Conservation (phyloP, 1,140 invertebrate species). For the Neodiprion pinetum region DNA sequence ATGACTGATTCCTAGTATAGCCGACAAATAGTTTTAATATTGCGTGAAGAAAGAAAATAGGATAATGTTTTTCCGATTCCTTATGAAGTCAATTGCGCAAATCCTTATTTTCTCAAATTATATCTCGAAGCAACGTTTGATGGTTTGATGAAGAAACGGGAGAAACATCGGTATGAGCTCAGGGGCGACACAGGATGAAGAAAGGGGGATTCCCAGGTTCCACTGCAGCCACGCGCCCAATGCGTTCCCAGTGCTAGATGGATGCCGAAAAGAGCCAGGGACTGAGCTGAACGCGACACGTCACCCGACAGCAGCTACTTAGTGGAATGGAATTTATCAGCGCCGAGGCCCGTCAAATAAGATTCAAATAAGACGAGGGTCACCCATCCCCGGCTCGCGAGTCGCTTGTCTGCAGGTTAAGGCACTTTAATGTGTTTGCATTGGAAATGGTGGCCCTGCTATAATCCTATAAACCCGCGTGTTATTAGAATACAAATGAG, state of each 20-base stretch:
- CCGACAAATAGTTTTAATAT: no score
- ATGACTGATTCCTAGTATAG: no score
- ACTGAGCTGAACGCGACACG: slow-evolving; percentile 34
- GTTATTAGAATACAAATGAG: slow-evolving; percentile 7
- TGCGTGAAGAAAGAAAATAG: no score
- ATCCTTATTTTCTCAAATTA: no score
- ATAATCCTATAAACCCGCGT: slow-evolving; percentile 7
- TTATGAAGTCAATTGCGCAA: no score
- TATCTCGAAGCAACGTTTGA: no score
- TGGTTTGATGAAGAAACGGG: no score
- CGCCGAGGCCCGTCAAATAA: slow-evolving; percentile 39
- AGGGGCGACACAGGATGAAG: no score
- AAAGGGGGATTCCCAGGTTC: no score
- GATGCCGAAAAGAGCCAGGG: neutral
- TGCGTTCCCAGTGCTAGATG: neutral
- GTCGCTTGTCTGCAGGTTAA: neutral
- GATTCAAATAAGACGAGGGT: slow-evolving; percentile 44
- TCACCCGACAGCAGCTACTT: slow-evolving; percentile 37
- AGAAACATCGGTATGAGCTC: no score
- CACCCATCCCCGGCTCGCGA: slow-evolving; percentile 25
- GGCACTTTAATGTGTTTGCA: slow-evolving; percentile 14
- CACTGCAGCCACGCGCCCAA: neutral
- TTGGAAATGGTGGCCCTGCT: slow-evolving; percentile 10
- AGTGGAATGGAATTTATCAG: slow-evolving; percentile 49
- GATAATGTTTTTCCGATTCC: no score